A percentile compares a stretch with the other conserved stretches of the same genome.
Evolutionary conservation across 1,140 invertebrate species (phyloP).

Genomic region (Diabrotica virgifera): DNA sequence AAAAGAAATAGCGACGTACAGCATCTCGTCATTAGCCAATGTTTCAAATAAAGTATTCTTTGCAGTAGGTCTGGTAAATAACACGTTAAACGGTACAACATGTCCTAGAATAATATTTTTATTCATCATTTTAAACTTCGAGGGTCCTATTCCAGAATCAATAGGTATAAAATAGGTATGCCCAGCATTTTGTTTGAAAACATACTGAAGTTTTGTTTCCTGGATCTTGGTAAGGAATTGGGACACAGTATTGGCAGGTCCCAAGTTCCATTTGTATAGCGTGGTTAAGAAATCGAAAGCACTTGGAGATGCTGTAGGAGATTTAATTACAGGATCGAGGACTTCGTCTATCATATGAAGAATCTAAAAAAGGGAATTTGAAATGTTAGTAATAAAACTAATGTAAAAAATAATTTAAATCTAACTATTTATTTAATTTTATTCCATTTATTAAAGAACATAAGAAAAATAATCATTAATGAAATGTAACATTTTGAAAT

Average conservation of each 20-base stretch:
- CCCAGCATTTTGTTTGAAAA: conserved; percentile 59
- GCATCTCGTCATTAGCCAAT: conserved; percentile 71
- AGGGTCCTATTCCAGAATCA: conserved; percentile 66
- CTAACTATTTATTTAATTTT: too few species aligned
- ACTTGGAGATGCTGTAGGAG: conserved; percentile 47
- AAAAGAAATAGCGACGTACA: conserved; percentile 70
- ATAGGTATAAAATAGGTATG: conserved; percentile 85
- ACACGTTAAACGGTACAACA: conserved; percentile 74
- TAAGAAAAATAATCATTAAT: too few species aligned
- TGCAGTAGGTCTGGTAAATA: conserved; percentile 76
- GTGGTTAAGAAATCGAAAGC: conserved; percentile 70
- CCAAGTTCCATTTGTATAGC: conserved; percentile 18
- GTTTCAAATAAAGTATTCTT: conserved; percentile 68
- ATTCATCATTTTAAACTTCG: conserved; percentile 59
- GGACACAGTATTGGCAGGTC: conserved; percentile 4
- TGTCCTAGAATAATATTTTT: conserved; percentile 81
- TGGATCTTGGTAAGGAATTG: conserved; percentile 22
- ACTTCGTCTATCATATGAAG: conserved; percentile 77
- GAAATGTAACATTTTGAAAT: too few species aligned
- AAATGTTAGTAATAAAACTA: too few species aligned
- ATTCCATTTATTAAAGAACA: too few species aligned
- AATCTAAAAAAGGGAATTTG: conserved; percentile 38
- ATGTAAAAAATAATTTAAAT: too few species aligned
- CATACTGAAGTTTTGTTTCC: conserved; percentile 16
- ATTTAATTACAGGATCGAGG: conserved; percentile 59